Evolutionary conservation across 2,888 invertebrate genomes (phyloP), one percentile per base, ranked within the genome.

Genomic region (Orchesella flavescens): DNA sequence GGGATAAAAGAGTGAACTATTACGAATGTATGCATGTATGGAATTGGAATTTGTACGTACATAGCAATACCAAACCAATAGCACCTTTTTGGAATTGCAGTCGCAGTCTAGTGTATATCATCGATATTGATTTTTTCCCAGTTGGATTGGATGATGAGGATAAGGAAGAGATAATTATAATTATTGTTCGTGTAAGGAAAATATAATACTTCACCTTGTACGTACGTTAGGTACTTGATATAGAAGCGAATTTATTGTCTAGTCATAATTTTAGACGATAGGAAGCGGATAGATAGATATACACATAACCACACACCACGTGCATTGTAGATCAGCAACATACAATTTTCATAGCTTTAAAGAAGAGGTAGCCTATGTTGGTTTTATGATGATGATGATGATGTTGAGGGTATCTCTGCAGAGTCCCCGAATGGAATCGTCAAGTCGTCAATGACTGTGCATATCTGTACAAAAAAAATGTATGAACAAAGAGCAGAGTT

Each of bases 391-490:
- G 13, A 24, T 74, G 74, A 74, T 74, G 73, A 73, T 74, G 21
- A 23, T 46, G 24, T 74, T 61, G 74, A 61, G 74, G n/a, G 43
- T 61, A 23, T 24, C 9, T 63, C 10, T 34, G 21, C 12, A 5
- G n/a, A 59, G n/a, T 59, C 23, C 23, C n/a, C 13, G 15, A 21
- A 21, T 66, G 65, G 59, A 76, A 57, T 76, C 76, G 61, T 78
- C 71, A 78, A 61, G 71, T 66, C 78, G 78, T 78, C 78, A 78
- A 78, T 78, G 78, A 78, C 78, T 78, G 78, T 78, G 78, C 78
- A 78, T 78, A 78, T 78, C 78, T 78, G 78, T 78, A 78, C 78
- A 78, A 78, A 77, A 19, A 23, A 66, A 61, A 9, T 49, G 12
- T 49, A 49, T 49, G 49, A 49, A n/a, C n/a, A 49, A 49, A 15